Percentiles rank a stretch among this genome's conserved stretches.
These are phyloP conservation scores for Lepidonotus clava DNA, from an alignment of 2,888 invertebrate genomes.

Conservation along the genomic window DNA sequence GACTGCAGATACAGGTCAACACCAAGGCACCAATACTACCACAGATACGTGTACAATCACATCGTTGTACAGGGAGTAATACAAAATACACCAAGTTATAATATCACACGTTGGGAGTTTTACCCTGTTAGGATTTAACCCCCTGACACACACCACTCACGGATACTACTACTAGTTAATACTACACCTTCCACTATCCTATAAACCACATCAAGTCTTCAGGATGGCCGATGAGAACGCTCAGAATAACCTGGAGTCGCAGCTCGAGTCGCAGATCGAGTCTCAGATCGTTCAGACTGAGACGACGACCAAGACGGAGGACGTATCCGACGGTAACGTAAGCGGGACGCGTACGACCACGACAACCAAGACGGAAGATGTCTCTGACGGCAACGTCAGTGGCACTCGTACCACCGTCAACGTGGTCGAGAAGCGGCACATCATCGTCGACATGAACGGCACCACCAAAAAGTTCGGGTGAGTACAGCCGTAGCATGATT, in stretches of 20 bases:
- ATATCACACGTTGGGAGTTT: too few relatives aligned
- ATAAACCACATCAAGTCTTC: neutral
- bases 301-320: neutral
- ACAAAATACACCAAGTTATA: too few relatives aligned
- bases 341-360: neutral
- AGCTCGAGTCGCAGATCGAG: too few relatives aligned
- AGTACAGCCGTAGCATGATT: neutral
- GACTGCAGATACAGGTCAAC: too few relatives aligned
- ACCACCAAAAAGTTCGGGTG: slow-evolving; percentile 16
- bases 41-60: too few relatives aligned
- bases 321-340: neutral
- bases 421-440: slow-evolving; percentile 47
- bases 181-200: neutral
- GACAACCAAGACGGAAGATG: neutral
- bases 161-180: neutral
- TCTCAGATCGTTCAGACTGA: slow-evolving; percentile 4
- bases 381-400: neutral
- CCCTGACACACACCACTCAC: neutral
- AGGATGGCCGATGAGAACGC: slow-evolving; percentile 13
- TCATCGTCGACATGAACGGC: slow-evolving; percentile 46
- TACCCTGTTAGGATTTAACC: too few relatives aligned
- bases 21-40: too few relatives aligned
- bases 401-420: neutral
- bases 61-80: too few relatives aligned
- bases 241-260: too few relatives aligned